Base-by-base conservation (phyloP, 2,797 vertebrate species). In the Manis pentadactyla region DNA sequence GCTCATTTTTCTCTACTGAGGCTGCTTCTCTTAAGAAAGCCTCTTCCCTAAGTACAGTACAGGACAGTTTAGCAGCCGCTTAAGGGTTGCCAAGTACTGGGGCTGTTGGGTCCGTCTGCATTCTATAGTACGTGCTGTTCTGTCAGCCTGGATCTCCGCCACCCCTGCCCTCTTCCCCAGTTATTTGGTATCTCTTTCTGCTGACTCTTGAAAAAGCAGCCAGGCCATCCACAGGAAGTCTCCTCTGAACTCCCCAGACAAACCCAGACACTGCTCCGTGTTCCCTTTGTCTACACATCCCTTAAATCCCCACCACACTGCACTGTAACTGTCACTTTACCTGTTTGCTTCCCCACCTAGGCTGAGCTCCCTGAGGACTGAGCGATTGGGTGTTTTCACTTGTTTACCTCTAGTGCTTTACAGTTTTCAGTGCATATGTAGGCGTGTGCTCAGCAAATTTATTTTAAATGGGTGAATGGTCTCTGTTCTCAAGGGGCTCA, bases 401-500 rank as follows among this genome's bases (percentile, higher is more conserved):
- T 21, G n/a, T 61, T 10, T 27, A 19, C 27, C 73, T 29, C 25
- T 1, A 3, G 29, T 34, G 51, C 73, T 77, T 57, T 49, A 29
- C 0, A 7, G 63, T 46, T 78, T 64, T 88, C 12, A 64, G 71
- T 68, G 69, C 71, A 12, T 21, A 19, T 3, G 31, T 82, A 75
- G 95, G 86, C 9, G 1, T 17, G 88, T 75, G 78, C 73, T 85
- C 34, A 42, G 93, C 64, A 63, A 42, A 69, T 74, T 83, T 79
- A 57, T 78, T 92, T 83, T 59, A 57, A 87, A n/a, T 86, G 73
- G 87, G 68, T 57, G 51, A 77, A 68, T 23, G 51, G 95, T 42
- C 77, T 94, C 69, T 79, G 51, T 87, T 87, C 84, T 94, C n/a
- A 21, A 88, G 86, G 75, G 66, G 9, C 92, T 96, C 77, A 11